Conservation (phyloP, 2,113 vertebrate genomes). For the Hippopotamus amphibius region DNA sequence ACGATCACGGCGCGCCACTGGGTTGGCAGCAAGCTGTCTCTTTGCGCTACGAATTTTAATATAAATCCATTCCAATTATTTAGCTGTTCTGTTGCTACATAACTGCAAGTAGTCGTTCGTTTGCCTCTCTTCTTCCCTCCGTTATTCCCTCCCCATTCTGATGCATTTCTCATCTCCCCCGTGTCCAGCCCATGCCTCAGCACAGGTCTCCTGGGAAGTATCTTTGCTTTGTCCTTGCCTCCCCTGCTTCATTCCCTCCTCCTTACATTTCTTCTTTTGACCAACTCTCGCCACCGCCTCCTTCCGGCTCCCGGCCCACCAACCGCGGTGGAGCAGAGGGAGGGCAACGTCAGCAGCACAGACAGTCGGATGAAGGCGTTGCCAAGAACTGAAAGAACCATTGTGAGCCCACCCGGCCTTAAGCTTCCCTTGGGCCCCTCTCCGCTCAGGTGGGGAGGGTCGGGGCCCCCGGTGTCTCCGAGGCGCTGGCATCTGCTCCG, state of each 20-base stretch:
- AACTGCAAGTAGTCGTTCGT: neutral
- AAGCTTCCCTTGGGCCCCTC: neutral
- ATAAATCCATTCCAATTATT: neutral
- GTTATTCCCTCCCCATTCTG: neutral
- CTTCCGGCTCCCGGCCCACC: neutral
- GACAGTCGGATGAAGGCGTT: too few relatives aligned
- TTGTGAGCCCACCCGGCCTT: neutral
- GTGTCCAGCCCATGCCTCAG: neutral
- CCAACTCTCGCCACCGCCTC: too few relatives aligned
- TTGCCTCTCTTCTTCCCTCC: neutral
- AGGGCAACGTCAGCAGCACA: neutral
- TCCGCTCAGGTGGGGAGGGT: neutral
- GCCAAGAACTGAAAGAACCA: neutral
- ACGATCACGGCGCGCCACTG: neutral
- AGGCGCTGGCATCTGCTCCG: neutral
- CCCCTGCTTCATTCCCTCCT: neutral
- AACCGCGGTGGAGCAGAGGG: neutral
- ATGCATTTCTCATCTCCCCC: neutral
- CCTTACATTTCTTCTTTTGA: neutral
- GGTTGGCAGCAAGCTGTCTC: accelerated
- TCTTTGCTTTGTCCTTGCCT: neutral
- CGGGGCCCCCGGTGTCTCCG: neutral
- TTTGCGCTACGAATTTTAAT: neutral
- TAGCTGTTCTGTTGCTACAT: neutral
- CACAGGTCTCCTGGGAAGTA: neutral